Percentiles rank a stretch among this genome's conserved stretches.
Conservation (phyloP, 2,797 vertebrate genomes). For the Poeciliopsis infans region DNA sequence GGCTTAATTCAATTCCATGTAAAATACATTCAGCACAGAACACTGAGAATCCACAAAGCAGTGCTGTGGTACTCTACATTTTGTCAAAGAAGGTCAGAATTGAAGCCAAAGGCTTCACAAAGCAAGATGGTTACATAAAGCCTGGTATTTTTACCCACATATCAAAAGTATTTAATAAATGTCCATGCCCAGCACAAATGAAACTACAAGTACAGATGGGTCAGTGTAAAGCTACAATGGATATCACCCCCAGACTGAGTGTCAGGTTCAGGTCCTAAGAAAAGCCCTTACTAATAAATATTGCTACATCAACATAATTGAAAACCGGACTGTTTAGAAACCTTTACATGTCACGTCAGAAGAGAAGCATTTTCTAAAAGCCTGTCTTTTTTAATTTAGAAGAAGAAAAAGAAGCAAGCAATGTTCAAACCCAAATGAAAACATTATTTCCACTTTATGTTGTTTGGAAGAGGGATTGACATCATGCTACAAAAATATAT, state of each 20-base stretch:
- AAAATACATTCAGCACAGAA: slow-evolving; percentile 49
- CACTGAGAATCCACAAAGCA: slow-evolving; percentile 41
- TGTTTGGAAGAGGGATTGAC: slow-evolving; percentile 77
- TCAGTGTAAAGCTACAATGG: slow-evolving; percentile 77
- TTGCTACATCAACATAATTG: slow-evolving; percentile 85
- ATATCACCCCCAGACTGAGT: slow-evolving; percentile 64
- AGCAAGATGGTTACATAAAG: slow-evolving; percentile 34
- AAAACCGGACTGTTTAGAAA: slow-evolving; percentile 71
- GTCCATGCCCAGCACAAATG: slow-evolving; percentile 53
- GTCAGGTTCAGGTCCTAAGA: slow-evolving; percentile 74
- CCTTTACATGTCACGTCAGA: slow-evolving; percentile 60
- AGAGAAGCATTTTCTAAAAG: slow-evolving; percentile 47
- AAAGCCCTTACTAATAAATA: slow-evolving; percentile 87
- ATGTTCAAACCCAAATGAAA: slow-evolving; percentile 57
- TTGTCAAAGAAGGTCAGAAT: slow-evolving; percentile 26
- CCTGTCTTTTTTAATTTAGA: slow-evolving; percentile 37
- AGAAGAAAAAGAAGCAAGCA: slow-evolving; percentile 53
- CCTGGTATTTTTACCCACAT: slow-evolving; percentile 29
- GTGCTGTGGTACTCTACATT: slow-evolving; percentile 29
- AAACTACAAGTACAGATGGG: slow-evolving; percentile 56
- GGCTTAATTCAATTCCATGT: slow-evolving; percentile 53
- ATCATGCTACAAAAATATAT: slow-evolving; percentile 84
- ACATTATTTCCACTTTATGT: slow-evolving; percentile 67
- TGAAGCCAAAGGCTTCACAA: slow-evolving; percentile 40
- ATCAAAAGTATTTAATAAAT: slow-evolving; percentile 36